phyloP scores from a whole-genome alignment of 2,113 vertebrate genomes.

The Nycticebus coucang region DNA sequence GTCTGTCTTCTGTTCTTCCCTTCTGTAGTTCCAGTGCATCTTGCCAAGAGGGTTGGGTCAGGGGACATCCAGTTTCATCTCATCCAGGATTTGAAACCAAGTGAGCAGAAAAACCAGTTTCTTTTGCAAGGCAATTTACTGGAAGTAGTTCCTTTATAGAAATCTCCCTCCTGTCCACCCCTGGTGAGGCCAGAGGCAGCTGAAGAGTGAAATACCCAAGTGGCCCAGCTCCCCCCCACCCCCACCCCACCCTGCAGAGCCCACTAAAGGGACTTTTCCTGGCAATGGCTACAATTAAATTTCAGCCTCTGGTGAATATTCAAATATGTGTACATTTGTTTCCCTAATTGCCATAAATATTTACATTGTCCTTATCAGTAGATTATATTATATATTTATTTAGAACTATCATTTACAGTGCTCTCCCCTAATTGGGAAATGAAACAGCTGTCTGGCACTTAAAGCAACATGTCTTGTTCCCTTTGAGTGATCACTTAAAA shows the following conservation, averaged over 20 bases:
- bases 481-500: constrained; percentile 71
- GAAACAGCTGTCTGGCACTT: constrained; percentile 81
- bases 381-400: constrained; percentile 78
- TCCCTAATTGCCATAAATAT: constrained; percentile 82
- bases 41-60: not conserved
- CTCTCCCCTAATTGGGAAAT: constrained; percentile 81
- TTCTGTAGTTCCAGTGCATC: no score
- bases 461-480: constrained; percentile 61
- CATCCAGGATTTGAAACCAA: not conserved
- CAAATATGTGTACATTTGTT: constrained; percentile 70
- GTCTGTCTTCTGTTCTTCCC: not conserved
- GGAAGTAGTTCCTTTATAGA: not conserved
- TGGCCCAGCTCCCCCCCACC: not conserved
- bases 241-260: not conserved
- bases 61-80: not conserved
- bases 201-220: not conserved
- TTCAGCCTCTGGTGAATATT: constrained; percentile 64
- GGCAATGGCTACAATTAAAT: not conserved
- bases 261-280: not conserved
- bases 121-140: not conserved
- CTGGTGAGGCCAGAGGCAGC: not conserved
- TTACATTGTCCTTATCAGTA: constrained; percentile 83
- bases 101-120: not conserved
- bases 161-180: fast-evolving
- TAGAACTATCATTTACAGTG: constrained; percentile 77